Conservation (phyloP, 2,113 vertebrate species). For the Pseudorhombus dupliciocellatus region DNA sequence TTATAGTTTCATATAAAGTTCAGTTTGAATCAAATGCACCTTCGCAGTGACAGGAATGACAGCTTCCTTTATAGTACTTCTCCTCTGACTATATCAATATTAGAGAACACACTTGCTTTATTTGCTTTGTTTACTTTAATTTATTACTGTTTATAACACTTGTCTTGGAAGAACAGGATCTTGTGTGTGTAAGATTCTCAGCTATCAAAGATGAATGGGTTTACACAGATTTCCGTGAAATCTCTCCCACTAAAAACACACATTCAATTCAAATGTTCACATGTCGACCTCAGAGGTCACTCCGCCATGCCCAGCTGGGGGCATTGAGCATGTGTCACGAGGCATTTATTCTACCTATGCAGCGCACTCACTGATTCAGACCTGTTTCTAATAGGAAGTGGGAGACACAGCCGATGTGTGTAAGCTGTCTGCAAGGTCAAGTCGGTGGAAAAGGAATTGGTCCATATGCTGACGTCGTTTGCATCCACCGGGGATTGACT, state of each 20-base stretch:
- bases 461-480: constrained; percentile 39
- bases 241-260: neutral
- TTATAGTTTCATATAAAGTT: neutral
- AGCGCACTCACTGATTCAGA: neutral
- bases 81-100: neutral
- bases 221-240: neutral
- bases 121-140: too few species aligned
- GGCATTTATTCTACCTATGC: neutral
- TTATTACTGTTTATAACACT: constrained; percentile 5
- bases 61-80: neutral
- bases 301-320: neutral
- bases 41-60: neutral
- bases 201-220: neutral
- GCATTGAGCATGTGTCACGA: neutral
- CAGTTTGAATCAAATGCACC: neutral
- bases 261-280: neutral
- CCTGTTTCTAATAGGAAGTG: constrained; percentile 39
- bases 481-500: constrained; percentile 20
- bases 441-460: constrained; percentile 40
- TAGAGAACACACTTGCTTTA: neutral
- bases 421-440: constrained; percentile 36
- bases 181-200: neutral
- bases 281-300: neutral
- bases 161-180: neutral
- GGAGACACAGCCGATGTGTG: neutral